These are phyloP conservation scores for Trichogramma dendrolimi DNA, from an alignment of 2,888 invertebrate species.

Conservation along the genomic window DNA sequence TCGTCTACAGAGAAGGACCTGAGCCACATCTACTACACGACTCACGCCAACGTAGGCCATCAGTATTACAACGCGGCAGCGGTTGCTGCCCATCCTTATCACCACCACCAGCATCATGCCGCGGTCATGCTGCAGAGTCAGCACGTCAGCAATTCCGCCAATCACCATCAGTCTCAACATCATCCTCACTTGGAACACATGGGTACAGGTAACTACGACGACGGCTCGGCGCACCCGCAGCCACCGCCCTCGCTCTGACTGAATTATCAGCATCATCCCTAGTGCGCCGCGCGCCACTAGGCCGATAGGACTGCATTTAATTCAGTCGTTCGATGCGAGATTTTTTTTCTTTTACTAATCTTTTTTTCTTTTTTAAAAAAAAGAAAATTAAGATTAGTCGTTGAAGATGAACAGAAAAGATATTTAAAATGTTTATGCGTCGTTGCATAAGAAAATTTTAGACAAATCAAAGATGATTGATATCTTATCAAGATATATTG, in stretches of 20 bases:
- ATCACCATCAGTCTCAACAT: conserved; percentile 40
- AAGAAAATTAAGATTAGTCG: no score
- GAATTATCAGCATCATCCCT: conserved; percentile 6
- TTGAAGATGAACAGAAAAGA: no score
- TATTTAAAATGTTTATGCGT: no score
- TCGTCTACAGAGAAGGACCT: conserved; percentile 47
- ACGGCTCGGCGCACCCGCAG: conserved; percentile 41
- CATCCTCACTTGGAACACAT: conserved; percentile 41
- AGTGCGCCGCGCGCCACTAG: neutral
- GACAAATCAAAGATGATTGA: no score
- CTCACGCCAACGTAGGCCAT: conserved; percentile 47
- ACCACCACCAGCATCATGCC: conserved; percentile 40
- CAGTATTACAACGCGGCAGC: conserved; percentile 48
- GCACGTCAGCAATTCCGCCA: conserved; percentile 41
- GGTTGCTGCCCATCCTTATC: conserved; percentile 39
- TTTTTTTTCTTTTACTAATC: no score
- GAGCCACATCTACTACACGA: conserved; percentile 45
- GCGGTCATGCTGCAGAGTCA: conserved; percentile 23
- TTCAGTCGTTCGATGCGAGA: conserved; percentile 2
- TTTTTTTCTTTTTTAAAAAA: no score
- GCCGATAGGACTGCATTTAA: neutral
- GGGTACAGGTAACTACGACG: conserved; percentile 42
- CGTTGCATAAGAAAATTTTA: no score
- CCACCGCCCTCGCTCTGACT: conserved; percentile 50
- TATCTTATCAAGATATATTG: no score